Conservation (phyloP, 2,888 invertebrate genomes). For the Papilio elwesi region DNA sequence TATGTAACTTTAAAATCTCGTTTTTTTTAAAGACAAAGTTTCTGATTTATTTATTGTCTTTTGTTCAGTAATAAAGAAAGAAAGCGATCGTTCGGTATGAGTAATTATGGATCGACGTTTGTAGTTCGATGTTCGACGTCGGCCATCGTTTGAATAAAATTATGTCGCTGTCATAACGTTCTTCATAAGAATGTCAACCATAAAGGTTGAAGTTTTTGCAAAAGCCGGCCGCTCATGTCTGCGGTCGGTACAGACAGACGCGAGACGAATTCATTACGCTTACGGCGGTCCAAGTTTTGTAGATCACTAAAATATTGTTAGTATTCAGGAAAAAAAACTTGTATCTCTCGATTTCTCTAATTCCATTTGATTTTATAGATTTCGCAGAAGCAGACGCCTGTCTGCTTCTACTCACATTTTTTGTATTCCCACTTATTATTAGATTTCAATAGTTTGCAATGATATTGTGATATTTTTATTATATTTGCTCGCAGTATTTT, state of each 20-base stretch:
- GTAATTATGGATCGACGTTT: constrained; percentile 50
- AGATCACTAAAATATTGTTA: constrained; percentile 28
- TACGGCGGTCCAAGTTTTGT: constrained; percentile 35
- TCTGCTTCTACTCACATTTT: no score
- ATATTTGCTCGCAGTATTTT: no score
- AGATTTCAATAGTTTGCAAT: no score
- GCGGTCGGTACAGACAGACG: constrained; percentile 40
- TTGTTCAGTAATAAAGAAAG: constrained; percentile 17
- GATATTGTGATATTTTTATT: no score
- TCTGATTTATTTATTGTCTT: neutral
- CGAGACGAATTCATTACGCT: constrained; percentile 43
- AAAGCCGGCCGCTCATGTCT: constrained; percentile 52
- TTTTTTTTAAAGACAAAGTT: neutral
- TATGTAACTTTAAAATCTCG: neutral
- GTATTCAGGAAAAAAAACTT: constrained; percentile 13
- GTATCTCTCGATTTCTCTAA: neutral
- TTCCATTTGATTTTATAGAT: neutral
- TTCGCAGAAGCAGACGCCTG: neutral
- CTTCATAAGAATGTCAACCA: constrained; percentile 61
- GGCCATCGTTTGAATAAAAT: constrained; percentile 54
- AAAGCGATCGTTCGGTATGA: constrained; percentile 20
- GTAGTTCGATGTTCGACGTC: constrained; percentile 29
- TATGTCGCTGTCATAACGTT: constrained; percentile 68
- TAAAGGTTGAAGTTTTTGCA: constrained; percentile 62
- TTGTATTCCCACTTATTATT: no score